Conservation (phyloP, 2,888 invertebrate genomes). For the Polia nebulosa region DNA sequence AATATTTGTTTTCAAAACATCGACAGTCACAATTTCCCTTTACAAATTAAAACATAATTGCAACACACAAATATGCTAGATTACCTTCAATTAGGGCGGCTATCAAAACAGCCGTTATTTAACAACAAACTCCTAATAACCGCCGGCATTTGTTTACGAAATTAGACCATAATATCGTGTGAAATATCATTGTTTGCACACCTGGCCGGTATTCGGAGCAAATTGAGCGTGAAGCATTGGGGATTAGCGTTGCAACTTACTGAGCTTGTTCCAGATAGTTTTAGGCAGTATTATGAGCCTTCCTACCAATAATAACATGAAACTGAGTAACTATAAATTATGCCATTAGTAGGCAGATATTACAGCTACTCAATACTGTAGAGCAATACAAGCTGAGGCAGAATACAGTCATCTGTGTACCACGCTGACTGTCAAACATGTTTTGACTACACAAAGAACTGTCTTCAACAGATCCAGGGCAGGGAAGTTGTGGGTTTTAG, state of each 20-base stretch:
- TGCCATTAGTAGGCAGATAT: not conserved
- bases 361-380: not conserved
- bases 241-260: slow-evolving; percentile 57
- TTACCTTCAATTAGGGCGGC: slow-evolving; percentile 43
- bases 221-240: slow-evolving; percentile 52
- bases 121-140: slow-evolving; percentile 45
- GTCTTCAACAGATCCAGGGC: too few relatives aligned
- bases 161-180: slow-evolving; percentile 58
- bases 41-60: slow-evolving; percentile 32
- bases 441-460: too few relatives aligned
- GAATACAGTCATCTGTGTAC: not conserved
- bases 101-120: slow-evolving; percentile 61
- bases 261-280: slow-evolving; percentile 36
- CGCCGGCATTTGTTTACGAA: slow-evolving; percentile 51
- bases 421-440: too few relatives aligned
- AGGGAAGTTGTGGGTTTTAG: too few relatives aligned
- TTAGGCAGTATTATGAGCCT: slow-evolving; percentile 5
- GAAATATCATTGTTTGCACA: slow-evolving; percentile 63
- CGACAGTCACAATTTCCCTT: slow-evolving; percentile 4
- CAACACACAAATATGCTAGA: slow-evolving; percentile 47
- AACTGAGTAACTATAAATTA: not conserved
- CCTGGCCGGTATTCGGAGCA: slow-evolving; percentile 52
- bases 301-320: not conserved
- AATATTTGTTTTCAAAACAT: not conserved
- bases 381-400: not conserved